Percentiles rank a stretch among this genome's conserved stretches.
These are phyloP conservation scores for Dallia pectoralis DNA, from an alignment of 2,797 vertebrate genomes.

Conservation along the genomic window DNA sequence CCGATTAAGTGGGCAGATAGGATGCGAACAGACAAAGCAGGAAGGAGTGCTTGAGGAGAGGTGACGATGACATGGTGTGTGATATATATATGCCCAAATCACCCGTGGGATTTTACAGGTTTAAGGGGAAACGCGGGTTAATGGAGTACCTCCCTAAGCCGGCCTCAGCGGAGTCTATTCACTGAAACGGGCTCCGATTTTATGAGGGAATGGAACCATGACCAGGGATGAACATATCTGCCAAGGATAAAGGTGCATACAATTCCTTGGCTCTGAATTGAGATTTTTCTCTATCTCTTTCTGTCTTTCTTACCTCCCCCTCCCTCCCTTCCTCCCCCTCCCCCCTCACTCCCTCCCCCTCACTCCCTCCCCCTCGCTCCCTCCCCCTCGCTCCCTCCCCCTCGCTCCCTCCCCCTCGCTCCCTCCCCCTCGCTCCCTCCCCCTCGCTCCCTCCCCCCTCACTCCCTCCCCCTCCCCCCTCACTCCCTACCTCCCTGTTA, in stretches of 20 bases:
- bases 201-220: not conserved
- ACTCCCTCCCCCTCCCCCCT: not conserved
- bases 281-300: not conserved
- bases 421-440: not conserved
- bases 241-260: not conserved
- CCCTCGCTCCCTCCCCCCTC: not conserved
- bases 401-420: not conserved
- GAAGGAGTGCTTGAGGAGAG: not conserved
- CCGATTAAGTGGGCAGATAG: not conserved
- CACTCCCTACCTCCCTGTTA: constrained; percentile 41
- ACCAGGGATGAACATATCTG: not conserved
- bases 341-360: too few relatives aligned
- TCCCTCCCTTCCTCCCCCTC: too few relatives aligned
- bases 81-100: not conserved
- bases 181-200: constrained; percentile 17
- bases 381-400: not conserved
- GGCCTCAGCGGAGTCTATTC: constrained; percentile 11
- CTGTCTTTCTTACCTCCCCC: not conserved
- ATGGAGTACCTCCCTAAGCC: not conserved
- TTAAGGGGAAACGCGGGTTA: not conserved
- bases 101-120: not conserved
- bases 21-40: not conserved
- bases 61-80: not conserved
- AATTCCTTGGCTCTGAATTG: not conserved
- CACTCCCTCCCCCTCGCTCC: not conserved